phyloP scores from a whole-genome alignment of 2,888 invertebrate species.

The Temnothorax ravouxi region DNA sequence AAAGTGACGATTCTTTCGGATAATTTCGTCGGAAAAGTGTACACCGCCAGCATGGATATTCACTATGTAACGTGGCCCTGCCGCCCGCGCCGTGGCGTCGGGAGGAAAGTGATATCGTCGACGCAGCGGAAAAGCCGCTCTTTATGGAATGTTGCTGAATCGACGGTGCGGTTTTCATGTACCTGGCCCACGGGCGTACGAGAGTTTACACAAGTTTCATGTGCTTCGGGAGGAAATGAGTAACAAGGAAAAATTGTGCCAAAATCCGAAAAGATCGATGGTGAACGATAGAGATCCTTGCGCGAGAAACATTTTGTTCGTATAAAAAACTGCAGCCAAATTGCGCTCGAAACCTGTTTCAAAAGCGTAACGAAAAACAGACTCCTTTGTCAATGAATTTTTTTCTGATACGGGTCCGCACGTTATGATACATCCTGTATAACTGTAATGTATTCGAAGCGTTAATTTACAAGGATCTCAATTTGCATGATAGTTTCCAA shows the following conservation, averaged over 20 bases:
- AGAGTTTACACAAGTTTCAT: slow-evolving; percentile 41
- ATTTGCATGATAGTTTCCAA: slow-evolving; percentile 39
- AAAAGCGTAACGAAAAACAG: too few relatives aligned
- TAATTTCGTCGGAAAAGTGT: not conserved
- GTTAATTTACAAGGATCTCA: slow-evolving; percentile 40
- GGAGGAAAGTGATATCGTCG: slow-evolving; percentile 59
- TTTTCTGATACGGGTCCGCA: not conserved
- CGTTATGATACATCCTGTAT: not conserved
- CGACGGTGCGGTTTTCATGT: slow-evolving; percentile 42
- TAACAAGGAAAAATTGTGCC: slow-evolving; percentile 48
- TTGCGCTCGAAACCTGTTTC: not conserved
- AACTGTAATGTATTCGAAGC: slow-evolving; percentile 24
- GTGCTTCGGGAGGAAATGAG: slow-evolving; percentile 7
- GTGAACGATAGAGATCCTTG: not conserved
- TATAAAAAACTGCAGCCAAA: not conserved
- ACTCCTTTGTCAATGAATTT: not conserved
- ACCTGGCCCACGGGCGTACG: not conserved
- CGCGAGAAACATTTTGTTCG: not conserved
- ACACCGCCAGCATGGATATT: slow-evolving; percentile 34
- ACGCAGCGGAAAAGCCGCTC: slow-evolving; percentile 55
- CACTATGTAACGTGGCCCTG: slow-evolving; percentile 2
- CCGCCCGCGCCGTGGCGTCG: not conserved
- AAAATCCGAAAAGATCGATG: slow-evolving; percentile 54
- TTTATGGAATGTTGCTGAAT: slow-evolving; percentile 59
- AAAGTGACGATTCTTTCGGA: slow-evolving; percentile 31